Conservation (phyloP, 2,797 vertebrate genomes). For the Lacerta bilineata region DNA sequence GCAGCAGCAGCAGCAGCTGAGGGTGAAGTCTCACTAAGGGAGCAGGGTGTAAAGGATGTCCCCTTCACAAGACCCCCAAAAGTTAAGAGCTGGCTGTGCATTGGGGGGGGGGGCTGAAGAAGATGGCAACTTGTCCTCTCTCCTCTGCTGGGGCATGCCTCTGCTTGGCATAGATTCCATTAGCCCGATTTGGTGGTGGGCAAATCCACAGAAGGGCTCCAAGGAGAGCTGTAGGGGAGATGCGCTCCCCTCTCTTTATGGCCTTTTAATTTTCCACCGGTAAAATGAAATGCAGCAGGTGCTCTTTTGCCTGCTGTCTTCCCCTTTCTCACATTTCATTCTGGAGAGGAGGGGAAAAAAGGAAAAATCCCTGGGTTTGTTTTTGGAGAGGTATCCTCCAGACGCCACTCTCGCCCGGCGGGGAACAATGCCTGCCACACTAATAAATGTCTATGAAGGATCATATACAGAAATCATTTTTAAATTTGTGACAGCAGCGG, state of each 20-base stretch:
- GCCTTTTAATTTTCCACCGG: not conserved
- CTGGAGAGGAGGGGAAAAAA: conserved; percentile 8
- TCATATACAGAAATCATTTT: conserved; percentile 33
- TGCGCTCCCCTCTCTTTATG: not conserved
- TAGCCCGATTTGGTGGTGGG: not conserved
- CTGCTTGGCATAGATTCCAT: not conserved
- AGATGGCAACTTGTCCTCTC: not conserved
- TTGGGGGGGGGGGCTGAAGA: not conserved
- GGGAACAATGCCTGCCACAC: conserved; percentile 2
- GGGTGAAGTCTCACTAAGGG: too few relatives aligned
- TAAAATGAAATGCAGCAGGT: not conserved
- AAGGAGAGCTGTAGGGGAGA: not conserved
- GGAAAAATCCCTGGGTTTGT: not conserved
- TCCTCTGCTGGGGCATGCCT: not conserved
- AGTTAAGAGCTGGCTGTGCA: too few relatives aligned
- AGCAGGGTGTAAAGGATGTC: too few relatives aligned
- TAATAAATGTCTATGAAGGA: conserved; percentile 41
- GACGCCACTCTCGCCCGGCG: conserved; percentile 31
- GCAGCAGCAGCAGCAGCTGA: too few relatives aligned
- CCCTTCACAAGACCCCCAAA: too few relatives aligned
- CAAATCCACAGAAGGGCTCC: not conserved
- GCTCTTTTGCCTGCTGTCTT: not conserved
- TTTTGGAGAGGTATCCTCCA: conserved; percentile 55
- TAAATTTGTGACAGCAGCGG: conserved; percentile 35
- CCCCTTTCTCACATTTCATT: conserved; percentile 17